Base-by-base conservation (phyloP, 1,140 invertebrate species). In the Bombus impatiens region DNA sequence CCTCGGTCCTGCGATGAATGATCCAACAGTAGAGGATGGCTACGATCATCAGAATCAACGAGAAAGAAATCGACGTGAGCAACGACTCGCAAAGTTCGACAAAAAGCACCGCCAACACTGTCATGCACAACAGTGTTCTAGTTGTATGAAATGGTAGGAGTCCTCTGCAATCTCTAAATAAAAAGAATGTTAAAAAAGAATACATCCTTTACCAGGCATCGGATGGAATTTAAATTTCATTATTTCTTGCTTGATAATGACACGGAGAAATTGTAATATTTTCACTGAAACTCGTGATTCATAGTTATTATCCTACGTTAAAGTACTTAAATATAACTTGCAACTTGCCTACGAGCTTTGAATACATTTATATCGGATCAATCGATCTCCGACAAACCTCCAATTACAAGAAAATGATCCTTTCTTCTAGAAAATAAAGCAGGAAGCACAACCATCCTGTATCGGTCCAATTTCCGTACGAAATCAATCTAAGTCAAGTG, bases 1-100 rank as follows among this genome's bases (percentile, higher is more conserved):
- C 84, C 47, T 93, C 93, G 28, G 92, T 92, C 71, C 85, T 79
- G 22, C 93, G 89, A 87, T 93, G 93, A 70, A 92, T 68, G 57
- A 90, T 82, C 92, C 92, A 93, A 44, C 90, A 93, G 8, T 68
- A 86, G 18, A 92, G 18, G 13, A 91, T 76, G 40, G 92, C 87
- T 6, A 91, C 35, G 8, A 91, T 68, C 4, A 85, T 86, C 32
- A 90, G 67, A 22, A 88, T 85, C 70, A 90, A 86, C 25, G 87
- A 88, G 35, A 90, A 42, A 18, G 90, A 88, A 57, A 83, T 75
- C 9, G 84, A 82, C n/a, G 86, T 90, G 53, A 93, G 59, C 3
- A 92, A 37, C 10, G 90, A 91, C 71, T 93, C 93, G 35, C 81
- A 92, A 6, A 92, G 57, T 75, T 93, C 92, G 74, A 93, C 37